Conservation (phyloP, 2,113 vertebrate genomes). For the Piaya cayana region DNA sequence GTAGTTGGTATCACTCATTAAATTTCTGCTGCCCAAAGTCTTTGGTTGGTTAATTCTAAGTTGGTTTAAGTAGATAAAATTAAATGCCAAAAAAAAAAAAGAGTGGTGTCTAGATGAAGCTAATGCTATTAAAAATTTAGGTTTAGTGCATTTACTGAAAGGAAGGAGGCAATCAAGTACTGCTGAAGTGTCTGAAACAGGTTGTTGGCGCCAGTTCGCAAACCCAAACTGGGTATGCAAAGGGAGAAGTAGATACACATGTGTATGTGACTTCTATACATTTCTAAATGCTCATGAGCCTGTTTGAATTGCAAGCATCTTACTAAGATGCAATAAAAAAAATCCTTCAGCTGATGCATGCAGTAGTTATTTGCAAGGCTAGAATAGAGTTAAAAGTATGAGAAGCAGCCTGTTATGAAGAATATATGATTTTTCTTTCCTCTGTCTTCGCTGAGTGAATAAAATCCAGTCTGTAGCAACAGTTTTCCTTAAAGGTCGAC, state of each 20-base stretch:
- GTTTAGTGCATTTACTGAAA: background rate
- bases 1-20: background rate
- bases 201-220: background rate
- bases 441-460: background rate
- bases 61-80: background rate
- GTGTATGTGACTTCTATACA: background rate
- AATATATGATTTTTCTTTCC: background rate
- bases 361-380: background rate
- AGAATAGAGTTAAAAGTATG: background rate
- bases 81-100: background rate
- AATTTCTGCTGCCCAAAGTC: background rate
- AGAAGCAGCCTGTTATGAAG: background rate
- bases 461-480: background rate
- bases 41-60: background rate
- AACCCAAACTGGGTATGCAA: background rate
- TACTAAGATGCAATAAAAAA: background rate
- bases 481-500: background rate
- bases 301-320: background rate
- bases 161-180: background rate
- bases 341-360: background rate
- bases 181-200: background rate
- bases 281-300: background rate
- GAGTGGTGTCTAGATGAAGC: background rate
- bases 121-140: background rate
- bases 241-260: background rate